Percentiles rank a stretch among this genome's conserved stretches.
These are phyloP conservation scores for Enteromius unitaeniatus DNA, from an alignment of 2,797 vertebrate genomes.

Conservation along the genomic window DNA sequence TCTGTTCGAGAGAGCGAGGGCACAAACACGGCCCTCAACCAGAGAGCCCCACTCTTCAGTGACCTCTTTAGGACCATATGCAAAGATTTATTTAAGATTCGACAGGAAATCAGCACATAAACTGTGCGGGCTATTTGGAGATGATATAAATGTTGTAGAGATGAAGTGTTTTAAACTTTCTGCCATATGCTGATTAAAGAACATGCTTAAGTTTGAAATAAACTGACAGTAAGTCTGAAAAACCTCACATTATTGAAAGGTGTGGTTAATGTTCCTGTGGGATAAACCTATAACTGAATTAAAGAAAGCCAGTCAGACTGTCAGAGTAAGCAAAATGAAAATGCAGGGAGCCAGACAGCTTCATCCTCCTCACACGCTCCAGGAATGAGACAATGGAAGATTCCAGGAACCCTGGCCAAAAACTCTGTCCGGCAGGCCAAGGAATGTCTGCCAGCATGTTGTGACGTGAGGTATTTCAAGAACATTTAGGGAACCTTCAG, in stretches of 20 bases:
- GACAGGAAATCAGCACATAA: slow-evolving; percentile 28
- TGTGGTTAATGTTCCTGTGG: neutral
- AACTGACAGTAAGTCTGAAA: neutral
- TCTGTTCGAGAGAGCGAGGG: slow-evolving; percentile 39
- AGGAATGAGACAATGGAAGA: slow-evolving; percentile 76
- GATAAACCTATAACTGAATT: slow-evolving; percentile 4
- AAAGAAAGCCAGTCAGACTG: slow-evolving; percentile 8
- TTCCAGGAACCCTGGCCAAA: slow-evolving; percentile 65
- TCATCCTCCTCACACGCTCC: slow-evolving; percentile 63
- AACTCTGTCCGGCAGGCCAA: slow-evolving; percentile 33
- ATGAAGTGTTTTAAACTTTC: neutral
- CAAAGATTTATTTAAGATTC: slow-evolving; percentile 30
- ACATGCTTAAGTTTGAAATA: neutral
- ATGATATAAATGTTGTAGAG: neutral
- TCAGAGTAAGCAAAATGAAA: slow-evolving; percentile 27
- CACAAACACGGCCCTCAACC: slow-evolving; percentile 37
- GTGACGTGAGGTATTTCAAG: slow-evolving; percentile 32
- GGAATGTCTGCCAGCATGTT: slow-evolving; percentile 56
- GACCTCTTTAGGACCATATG: slow-evolving; percentile 48
- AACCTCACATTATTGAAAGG: slow-evolving; percentile 6
- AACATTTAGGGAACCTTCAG: slow-evolving; percentile 39
- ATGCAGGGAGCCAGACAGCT: slow-evolving; percentile 60
- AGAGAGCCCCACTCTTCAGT: slow-evolving; percentile 8
- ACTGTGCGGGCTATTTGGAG: slow-evolving; percentile 11
- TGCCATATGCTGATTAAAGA: neutral